A percentile compares a stretch with the other conserved stretches of the same genome.
These are phyloP conservation scores for Latrodectus elegans DNA, from an alignment of 2,888 invertebrate genomes.

Conservation along the genomic window DNA sequence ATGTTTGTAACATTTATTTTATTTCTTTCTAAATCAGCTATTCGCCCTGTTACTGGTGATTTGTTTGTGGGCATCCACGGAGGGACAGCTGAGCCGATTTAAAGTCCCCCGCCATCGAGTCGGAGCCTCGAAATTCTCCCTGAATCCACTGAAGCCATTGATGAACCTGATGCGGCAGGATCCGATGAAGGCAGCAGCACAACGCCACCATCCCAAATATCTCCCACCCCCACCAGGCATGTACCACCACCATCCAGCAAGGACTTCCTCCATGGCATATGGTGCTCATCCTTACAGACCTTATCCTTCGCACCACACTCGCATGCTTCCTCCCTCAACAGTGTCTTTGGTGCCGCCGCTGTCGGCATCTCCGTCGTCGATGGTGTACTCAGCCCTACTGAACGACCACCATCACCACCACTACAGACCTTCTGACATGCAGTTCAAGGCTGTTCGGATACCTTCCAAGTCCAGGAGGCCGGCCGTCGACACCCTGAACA, in stretches of 20 bases:
- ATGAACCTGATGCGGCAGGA: slow-evolving; percentile 64
- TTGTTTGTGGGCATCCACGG: slow-evolving; percentile 31
- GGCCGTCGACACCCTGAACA: slow-evolving; percentile 39
- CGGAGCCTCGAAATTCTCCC: slow-evolving; percentile 52
- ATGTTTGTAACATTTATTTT: background rate
- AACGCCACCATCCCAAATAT: slow-evolving; percentile 48
- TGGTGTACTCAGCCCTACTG: slow-evolving; percentile 22
- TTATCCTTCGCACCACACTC: slow-evolving; percentile 41
- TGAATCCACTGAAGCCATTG: slow-evolving; percentile 57
- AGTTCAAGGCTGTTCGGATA: slow-evolving; percentile 51
- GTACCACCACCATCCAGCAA: slow-evolving; percentile 33
- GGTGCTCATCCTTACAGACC: slow-evolving; percentile 47
- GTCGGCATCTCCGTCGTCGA: slow-evolving; percentile 34
- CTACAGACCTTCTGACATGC: slow-evolving; percentile 58
- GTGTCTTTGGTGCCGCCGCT: slow-evolving; percentile 42
- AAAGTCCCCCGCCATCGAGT: slow-evolving; percentile 50
- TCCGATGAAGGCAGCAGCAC: slow-evolving; percentile 57
- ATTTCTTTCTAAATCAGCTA: background rate
- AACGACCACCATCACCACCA: slow-evolving; percentile 40
- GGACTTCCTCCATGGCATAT: slow-evolving; percentile 13
- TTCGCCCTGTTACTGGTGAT: slow-evolving; percentile 1
- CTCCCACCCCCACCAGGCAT: slow-evolving; percentile 61
- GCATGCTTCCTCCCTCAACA: slow-evolving; percentile 56
- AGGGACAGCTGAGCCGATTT: slow-evolving; percentile 44
- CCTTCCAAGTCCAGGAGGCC: slow-evolving; percentile 41